Conservation (phyloP, 1,140 invertebrate genomes). For the Drosophila ohnishii region DNA sequence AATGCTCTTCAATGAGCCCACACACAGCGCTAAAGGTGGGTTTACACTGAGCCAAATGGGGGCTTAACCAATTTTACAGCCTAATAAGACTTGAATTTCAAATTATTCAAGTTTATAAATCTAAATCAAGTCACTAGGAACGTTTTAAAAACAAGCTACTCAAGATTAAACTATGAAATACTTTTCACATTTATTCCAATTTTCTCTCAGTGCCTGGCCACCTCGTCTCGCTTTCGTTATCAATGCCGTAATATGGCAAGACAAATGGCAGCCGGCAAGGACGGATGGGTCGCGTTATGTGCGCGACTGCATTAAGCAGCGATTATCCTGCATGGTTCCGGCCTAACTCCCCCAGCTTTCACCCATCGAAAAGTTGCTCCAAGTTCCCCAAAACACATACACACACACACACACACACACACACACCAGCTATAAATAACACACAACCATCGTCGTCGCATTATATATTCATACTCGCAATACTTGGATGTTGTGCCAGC, state of each 20-base stretch:
- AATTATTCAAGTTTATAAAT: not conserved
- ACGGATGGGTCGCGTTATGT: conserved; percentile 59
- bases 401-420: conserved; percentile 33
- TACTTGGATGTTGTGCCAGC: conserved; percentile 60
- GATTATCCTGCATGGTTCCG: conserved; percentile 66
- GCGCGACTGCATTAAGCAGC: conserved; percentile 77
- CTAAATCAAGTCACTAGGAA: not conserved
- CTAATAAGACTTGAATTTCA: not conserved
- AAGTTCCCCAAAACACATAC: conserved; percentile 46
- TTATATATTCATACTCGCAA: conserved; percentile 76
- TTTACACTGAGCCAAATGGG: not conserved
- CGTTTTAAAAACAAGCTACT: not conserved
- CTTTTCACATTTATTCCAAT: too few relatives aligned
- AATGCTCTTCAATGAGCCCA: conserved; percentile 71
- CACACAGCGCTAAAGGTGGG: not conserved
- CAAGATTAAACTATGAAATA: not conserved
- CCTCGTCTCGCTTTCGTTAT: conserved; percentile 41
- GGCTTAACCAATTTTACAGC: too few relatives aligned
- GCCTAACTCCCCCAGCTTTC: not conserved
- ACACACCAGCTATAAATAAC: conserved; percentile 37
- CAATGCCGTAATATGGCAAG: conserved; percentile 47
- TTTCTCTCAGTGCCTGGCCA: not conserved
- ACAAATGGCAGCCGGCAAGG: conserved; percentile 51
- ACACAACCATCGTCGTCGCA: conserved; percentile 31
- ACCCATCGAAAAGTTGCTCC: conserved; percentile 38